Evolutionary conservation across 1,140 invertebrate genomes (phyloP).

Genomic region (Drosophila eugracilis): DNA sequence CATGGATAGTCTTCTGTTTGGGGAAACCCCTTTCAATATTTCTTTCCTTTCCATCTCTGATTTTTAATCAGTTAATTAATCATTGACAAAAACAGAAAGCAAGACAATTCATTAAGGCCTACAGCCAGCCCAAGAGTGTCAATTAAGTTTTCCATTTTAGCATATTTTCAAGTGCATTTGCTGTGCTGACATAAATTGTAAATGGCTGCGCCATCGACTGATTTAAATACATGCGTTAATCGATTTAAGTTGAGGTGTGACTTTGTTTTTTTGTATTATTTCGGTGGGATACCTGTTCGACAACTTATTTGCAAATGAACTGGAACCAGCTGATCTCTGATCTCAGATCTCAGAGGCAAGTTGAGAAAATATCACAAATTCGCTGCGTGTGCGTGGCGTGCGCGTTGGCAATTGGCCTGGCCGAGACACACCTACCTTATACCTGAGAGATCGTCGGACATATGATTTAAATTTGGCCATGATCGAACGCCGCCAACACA

Average conservation of each 20-base stretch:
- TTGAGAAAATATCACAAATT: slow-evolving; percentile 11
- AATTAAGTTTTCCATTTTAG: slow-evolving; percentile 22
- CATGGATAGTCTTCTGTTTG: too few species aligned
- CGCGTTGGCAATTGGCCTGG: slow-evolving; percentile 67
- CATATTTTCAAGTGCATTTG: slow-evolving; percentile 68
- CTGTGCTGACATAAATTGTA: slow-evolving; percentile 44
- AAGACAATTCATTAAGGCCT: background rate
- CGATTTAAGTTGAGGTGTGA: slow-evolving; percentile 38
- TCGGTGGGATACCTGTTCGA: slow-evolving; percentile 63
- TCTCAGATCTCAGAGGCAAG: slow-evolving; percentile 3
- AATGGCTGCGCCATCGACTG: slow-evolving; percentile 34
- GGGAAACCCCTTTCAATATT: slow-evolving; percentile 2
- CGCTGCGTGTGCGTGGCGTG: slow-evolving; percentile 67
- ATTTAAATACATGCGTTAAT: slow-evolving; percentile 68
- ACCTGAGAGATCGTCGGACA: slow-evolving; percentile 21
- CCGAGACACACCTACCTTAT: slow-evolving; percentile 71
- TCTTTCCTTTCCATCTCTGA: too few species aligned
- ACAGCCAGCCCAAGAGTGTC: slow-evolving; percentile 1
- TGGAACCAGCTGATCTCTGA: slow-evolving; percentile 27
- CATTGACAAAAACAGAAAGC: background rate
- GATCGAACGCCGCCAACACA: slow-evolving; percentile 68
- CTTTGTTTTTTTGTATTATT: slow-evolving; percentile 12
- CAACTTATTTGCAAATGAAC: slow-evolving; percentile 53
- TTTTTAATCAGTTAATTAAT: slow-evolving; percentile 8
- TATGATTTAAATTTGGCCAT: slow-evolving; percentile 70